Evolutionary conservation across 2,888 invertebrate species (phyloP), one percentile per base, ranked within the genome.

Genomic region (Crematogaster levior): DNA sequence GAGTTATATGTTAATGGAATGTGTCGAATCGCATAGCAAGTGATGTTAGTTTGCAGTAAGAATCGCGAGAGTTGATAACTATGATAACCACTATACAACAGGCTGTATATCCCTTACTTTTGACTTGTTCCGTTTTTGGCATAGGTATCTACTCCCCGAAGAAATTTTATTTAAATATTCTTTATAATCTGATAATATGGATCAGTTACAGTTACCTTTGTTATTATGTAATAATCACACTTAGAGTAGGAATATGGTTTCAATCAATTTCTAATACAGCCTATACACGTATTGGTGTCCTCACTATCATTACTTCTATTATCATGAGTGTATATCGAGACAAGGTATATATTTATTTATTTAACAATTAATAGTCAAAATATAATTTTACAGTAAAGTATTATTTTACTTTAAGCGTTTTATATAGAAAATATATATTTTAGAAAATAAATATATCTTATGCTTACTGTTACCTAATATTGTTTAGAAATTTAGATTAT

Each of bases 161-260:
- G 0, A 56, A 60, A 34, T 1, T 27, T 40, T 40, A 53, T 43
- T 40, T 77, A 70, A 40, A 5, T 21, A 56, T 68, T 40, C 15
- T 77, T 0, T 70, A 70, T n/a, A 77, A 46, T 24, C 15, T 77
- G 3, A 30, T 24, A 53, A 1, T 56, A 21, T 77, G 77, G 77
- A 70, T 0, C 3, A 30, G 21, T 56, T 77, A 70, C 3, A 10
- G 30, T 21, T 70, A 1, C 0, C 21, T 70, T 4, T 77, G 3
- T 15, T 77, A 56, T 68, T 68, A 77, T 18, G 0, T 15, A 12
- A 27, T 70, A 5, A 30, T 6, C 6, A 0, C 10, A n/a, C 1
- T 74, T 24, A 24, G 63, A 3, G 12, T 1, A 3, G 18, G n/a
- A 37, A 12, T 24, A 5, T 40, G 34, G 34, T 74, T 24, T 63